Base-by-base conservation (phyloP, 2,797 vertebrate genomes). In the Bradypodion ventrale region DNA sequence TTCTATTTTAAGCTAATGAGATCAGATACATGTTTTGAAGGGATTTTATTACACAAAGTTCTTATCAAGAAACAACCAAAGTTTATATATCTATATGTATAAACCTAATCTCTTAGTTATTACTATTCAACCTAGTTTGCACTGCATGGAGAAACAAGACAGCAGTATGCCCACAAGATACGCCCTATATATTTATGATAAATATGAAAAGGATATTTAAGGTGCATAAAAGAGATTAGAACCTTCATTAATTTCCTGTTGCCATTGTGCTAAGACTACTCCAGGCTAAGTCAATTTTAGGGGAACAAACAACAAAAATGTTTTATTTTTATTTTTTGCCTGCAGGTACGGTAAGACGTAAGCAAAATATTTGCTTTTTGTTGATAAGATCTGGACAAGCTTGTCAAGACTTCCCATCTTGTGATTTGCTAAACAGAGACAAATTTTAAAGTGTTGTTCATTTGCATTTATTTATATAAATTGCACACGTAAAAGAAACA, bases 51-150 rank as follows among this genome's bases (percentile, higher is more conserved):
- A 10, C 37, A 74, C 13, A 5, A 25, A 60, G 35, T 42, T 75
- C 65, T 84, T 75, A 87, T 68, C 74, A 84, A n/a, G 59, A 60
- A 84, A 81, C 19, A 80, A 72, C 10, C 76, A 76, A 76, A 76
- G 5, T 63, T 29, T 60, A 25, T 66, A 52, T 78, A 10, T 59
- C 19, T 35, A 13, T 52, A 35, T 56, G 27, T 49, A 25, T 27
- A 56, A 5, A 37, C 27, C 15, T 52, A 80, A 75, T 37, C n/a
- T 63, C 60, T 29, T 52, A 59, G 37, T 77, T 73, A 62, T 56
- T 83, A 84, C 27, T 63, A 25, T 78, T 32, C 35, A 69, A 56
- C 21, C 5, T 37, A 56, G 16, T 60, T 9, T 32, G 42, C 21
- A 7, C 13, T 63, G 49, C n/a, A 77, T 32, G 29, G 56, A 63